Evolutionary conservation across 2,888 invertebrate species (phyloP).

Genomic region (Caenorhabditis sp.): DNA sequence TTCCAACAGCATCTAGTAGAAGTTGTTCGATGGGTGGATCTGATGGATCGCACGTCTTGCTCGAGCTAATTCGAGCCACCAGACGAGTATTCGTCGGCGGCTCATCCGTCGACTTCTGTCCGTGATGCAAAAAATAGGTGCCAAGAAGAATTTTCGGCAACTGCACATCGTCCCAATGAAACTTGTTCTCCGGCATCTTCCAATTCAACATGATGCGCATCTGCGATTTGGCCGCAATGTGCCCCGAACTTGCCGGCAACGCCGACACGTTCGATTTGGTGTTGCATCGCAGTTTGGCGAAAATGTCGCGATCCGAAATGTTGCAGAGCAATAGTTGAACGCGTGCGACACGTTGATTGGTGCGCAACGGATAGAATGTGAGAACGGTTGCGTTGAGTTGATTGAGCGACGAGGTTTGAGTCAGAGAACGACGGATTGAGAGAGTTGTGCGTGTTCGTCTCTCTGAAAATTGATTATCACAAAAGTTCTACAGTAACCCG

Average conservation of each 20-base stretch:
- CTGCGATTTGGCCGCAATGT: slow-evolving; percentile 57
- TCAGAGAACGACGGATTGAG: neutral
- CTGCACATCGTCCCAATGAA: slow-evolving; percentile 48
- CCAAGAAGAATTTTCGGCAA: slow-evolving; percentile 54
- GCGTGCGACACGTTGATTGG: slow-evolving; percentile 42
- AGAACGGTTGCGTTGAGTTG: slow-evolving; percentile 20
- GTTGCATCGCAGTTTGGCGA: slow-evolving; percentile 53
- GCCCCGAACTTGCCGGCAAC: slow-evolving; percentile 51
- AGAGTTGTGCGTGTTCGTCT: neutral
- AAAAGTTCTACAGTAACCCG: no score
- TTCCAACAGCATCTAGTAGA: slow-evolving; percentile 55
- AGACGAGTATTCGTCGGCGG: slow-evolving; percentile 43
- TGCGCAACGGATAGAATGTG: slow-evolving; percentile 26
- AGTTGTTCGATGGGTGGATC: slow-evolving; percentile 59
- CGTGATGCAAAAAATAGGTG: slow-evolving; percentile 44
- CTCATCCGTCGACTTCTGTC: slow-evolving; percentile 33
- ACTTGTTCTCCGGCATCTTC: slow-evolving; percentile 42
- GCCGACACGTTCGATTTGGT: slow-evolving; percentile 52
- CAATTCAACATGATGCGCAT: slow-evolving; percentile 56
- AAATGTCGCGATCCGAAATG: slow-evolving; percentile 59
- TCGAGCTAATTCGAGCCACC: slow-evolving; percentile 36
- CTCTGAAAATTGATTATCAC: neutral
- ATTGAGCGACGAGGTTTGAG: neutral
- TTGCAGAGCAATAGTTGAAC: slow-evolving; percentile 61
- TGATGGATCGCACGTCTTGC: slow-evolving; percentile 45